A percentile compares a stretch with the other conserved stretches of the same genome.
Conservation (phyloP, 2,113 vertebrate species). For the Melanotaenia duboulayi region DNA sequence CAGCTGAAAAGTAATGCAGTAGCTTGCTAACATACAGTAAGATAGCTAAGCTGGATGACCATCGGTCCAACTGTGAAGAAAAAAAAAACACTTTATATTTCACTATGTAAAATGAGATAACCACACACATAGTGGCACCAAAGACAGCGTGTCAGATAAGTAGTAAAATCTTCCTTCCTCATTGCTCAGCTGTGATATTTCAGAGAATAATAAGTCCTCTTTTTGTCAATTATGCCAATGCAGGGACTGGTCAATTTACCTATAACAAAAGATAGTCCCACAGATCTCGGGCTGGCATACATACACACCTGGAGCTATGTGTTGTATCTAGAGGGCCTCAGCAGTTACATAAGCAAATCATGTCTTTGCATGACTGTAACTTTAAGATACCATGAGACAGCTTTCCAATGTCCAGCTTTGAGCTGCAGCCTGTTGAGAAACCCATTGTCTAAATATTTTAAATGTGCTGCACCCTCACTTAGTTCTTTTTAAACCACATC, state of each 20-base stretch:
- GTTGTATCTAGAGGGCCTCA: slow-evolving; percentile 23
- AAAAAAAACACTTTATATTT: neutral
- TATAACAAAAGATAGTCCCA: neutral
- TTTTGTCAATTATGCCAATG: neutral
- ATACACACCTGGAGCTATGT: slow-evolving; percentile 17
- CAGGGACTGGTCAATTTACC: neutral
- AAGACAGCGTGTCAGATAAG: neutral
- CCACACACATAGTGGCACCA: neutral
- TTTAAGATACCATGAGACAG: slow-evolving; percentile 29
- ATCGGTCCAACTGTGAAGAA: neutral
- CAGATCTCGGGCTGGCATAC: slow-evolving; percentile 3
- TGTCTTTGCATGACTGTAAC: slow-evolving; percentile 34
- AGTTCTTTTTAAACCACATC: neutral
- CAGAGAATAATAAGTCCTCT: neutral
- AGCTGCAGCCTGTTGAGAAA: neutral
- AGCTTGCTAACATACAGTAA: neutral
- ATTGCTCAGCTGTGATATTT: neutral
- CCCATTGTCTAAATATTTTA: neutral
- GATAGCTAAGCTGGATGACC: neutral
- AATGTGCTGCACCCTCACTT: neutral
- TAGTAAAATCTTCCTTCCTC: neutral
- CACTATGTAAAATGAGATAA: neutral
- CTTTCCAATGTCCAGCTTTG: slow-evolving; percentile 13
- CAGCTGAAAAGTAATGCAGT: neutral
- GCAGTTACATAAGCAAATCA: slow-evolving; percentile 45